Evolutionary conservation across 2,888 invertebrate species (phyloP), one percentile per base, ranked within the genome.

Genomic region (Lypha dubia): DNA sequence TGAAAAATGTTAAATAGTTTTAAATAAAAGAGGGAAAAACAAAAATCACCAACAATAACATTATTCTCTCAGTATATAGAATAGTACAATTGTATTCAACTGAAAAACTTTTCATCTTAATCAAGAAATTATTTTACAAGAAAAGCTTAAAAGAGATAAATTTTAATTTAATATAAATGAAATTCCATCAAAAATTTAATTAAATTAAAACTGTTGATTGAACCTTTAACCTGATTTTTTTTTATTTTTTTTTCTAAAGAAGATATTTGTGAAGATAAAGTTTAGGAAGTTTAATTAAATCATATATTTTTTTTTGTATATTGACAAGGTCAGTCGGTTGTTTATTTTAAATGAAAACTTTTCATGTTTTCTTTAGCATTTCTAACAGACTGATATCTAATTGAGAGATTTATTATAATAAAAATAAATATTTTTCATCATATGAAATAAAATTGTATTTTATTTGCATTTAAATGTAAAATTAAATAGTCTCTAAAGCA

Each of bases 1-100:
- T 84, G 80, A 84, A 81, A 80, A 77, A 62, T 80, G 76, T 77
- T 63, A 81, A 80, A 84, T 81, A 84, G 81, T 84, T 81, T 70
- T 58, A 76, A 51, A 60, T 51, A 79, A 32, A 62, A 62, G 35
- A 60, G 51, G 32, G n/a, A 44, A 46, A 35, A 46, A 51, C 11
- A 28, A 32, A 58, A 51, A 68, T 53, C 44, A 63, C n/a, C 46
- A 22, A 17, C 24, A 13, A n/a, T 15, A n/a, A n/a, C n/a, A n/a
- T n/a, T n/a, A n/a, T n/a, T n/a, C 9, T 9, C 20, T 44, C 5
- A 11, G 11, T 2, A 2, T 8, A 51, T 35, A 32, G 38, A 41
- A 24, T 24, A 11, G 65, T 44, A 28, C 35, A n/a, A 7, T 13
- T 9, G 1, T 5, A 20, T 28, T 17, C 24, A n/a, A 67, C 58